Conservation (phyloP, 2,113 vertebrate genomes). For the Parus major region DNA sequence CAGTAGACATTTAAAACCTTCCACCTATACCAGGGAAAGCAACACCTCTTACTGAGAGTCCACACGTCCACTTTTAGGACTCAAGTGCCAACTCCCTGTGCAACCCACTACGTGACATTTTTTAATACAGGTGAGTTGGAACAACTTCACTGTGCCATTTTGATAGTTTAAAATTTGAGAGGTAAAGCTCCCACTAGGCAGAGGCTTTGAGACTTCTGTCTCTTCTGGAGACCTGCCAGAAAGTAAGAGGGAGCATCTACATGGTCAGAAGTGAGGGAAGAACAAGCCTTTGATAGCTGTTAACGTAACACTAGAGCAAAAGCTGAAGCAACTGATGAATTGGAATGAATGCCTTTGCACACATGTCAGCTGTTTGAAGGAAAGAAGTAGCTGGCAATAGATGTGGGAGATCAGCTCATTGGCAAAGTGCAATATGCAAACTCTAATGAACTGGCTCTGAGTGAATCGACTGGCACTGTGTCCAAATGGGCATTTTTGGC, state of each 20-base stretch:
- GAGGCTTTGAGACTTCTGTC: background rate
- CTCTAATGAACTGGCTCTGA: slow-evolving; percentile 61
- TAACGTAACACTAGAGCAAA: background rate
- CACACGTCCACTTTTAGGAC: background rate
- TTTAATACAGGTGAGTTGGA: background rate
- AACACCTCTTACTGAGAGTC: background rate
- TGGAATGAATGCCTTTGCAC: slow-evolving; percentile 59
- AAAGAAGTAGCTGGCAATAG: slow-evolving; percentile 44
- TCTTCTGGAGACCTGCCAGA: slow-evolving; percentile 7
- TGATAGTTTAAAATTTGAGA: background rate
- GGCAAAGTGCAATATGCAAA: slow-evolving; percentile 36
- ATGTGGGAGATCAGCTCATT: slow-evolving; percentile 31
- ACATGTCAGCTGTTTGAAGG: slow-evolving; percentile 64
- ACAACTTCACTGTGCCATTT: background rate
- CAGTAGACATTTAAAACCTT: background rate
- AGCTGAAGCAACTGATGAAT: slow-evolving; percentile 38
- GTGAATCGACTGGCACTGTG: slow-evolving; percentile 56
- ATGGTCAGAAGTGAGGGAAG: background rate
- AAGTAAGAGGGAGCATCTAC: background rate
- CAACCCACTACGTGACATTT: background rate
- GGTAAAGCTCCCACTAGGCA: background rate
- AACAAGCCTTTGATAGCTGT: background rate
- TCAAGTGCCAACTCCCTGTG: background rate
- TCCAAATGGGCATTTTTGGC: slow-evolving; percentile 65
- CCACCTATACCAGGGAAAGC: background rate